Conservation (phyloP, 1,140 invertebrate species). For the Adelges cooleyi region DNA sequence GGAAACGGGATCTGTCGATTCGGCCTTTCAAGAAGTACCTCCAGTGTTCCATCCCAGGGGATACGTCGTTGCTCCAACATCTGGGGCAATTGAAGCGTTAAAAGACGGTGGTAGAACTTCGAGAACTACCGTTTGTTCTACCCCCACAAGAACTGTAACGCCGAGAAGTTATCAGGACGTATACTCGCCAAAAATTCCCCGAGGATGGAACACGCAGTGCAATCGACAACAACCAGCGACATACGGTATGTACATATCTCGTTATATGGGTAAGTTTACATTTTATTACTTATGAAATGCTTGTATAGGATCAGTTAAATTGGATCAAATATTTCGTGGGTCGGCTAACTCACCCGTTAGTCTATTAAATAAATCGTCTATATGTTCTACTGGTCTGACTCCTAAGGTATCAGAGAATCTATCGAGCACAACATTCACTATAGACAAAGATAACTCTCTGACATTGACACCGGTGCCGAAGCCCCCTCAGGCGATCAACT, state of each 20-base stretch:
- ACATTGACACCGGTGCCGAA: conserved; percentile 4
- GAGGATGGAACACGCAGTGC: conserved; percentile 42
- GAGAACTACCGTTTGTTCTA: conserved; percentile 12
- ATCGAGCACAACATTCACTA: conserved; percentile 2
- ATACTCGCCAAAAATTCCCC: conserved; percentile 44
- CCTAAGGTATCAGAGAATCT: conserved; percentile 1
- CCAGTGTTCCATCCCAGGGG: conserved; percentile 31
- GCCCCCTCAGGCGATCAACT: background rate
- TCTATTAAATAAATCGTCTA: conserved; percentile 27
- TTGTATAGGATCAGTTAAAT: conserved; percentile 33
- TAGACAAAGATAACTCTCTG: conserved; percentile 2
- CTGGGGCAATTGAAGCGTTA: conserved; percentile 17
- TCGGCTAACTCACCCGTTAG: conserved; percentile 34
- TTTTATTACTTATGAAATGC: background rate
- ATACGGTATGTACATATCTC: conserved; percentile 7
- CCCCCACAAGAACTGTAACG: conserved; percentile 1
- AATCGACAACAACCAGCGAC: conserved; percentile 28
- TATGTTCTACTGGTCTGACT: background rate
- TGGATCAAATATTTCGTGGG: conserved; percentile 35
- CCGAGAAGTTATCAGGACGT: conserved; percentile 3
- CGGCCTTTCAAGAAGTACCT: conserved; percentile 49
- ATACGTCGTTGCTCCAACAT: conserved; percentile 29
- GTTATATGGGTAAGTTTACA: background rate
- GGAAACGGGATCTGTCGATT: conserved; percentile 54
- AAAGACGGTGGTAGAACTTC: background rate